Evolutionary conservation across 2,888 invertebrate genomes (phyloP), one percentile per base, ranked within the genome.

Genomic region (Tuta absoluta): DNA sequence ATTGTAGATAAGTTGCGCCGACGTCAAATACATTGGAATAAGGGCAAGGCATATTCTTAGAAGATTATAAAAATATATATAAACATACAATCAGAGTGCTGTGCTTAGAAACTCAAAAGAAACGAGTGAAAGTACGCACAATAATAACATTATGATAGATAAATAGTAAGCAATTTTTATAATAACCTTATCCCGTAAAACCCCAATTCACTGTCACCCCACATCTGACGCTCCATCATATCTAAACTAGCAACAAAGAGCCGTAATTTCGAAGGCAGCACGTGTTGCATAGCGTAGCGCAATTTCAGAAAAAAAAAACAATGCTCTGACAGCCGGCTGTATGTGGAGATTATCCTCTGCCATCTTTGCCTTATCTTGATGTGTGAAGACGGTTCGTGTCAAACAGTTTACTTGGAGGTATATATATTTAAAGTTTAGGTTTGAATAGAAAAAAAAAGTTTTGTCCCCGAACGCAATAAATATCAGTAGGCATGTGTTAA

Each of bases 241-340:
- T 78, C 76, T 73, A 77, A 81, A 83, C 77, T 80, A 78, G 75
- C 75, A 80, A 81, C 73, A 72, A 74, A 74, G 71, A 76, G 73
- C 78, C 80, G 84, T 83, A 85, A 87, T 84, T 83, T 82, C 82
- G 68, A 78, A 80, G 79, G 78, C 79, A 85, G 88, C 91, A 90
- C 91, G 89, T 90, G 91, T 87, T 80, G 69, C 70, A 68, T 81
- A 78, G 24, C 81, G 81, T 81, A 73, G 79, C 76, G 79, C 81
- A 82, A 84, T 86, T 82, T 79, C 72, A 79, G 48, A 45, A 62
- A 62, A 53, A 81, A 82, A 84, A 85, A 83, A 81, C 79, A 82
- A 81, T 72, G 70, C 77, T 72, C 75, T 72, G 64, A 60, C 38
- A 60, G 65, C 68, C 69, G 70, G 72, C 73, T 72, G 64, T 61